Evolutionary conservation across 2,888 invertebrate genomes (phyloP), one percentile per base, ranked within the genome.

Genomic region (Apotomis capreana): DNA sequence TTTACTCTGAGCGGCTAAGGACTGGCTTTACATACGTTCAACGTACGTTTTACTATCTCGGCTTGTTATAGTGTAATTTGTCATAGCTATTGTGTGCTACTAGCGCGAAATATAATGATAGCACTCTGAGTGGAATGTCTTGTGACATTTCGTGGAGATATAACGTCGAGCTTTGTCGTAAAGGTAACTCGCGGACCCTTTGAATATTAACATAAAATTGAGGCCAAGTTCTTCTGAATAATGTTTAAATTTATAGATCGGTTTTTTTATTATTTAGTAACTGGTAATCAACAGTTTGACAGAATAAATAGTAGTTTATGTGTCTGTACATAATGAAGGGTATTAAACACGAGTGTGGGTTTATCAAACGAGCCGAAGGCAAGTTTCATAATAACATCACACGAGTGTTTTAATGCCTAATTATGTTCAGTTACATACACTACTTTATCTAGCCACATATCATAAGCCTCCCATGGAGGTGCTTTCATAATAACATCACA

Each of bases 21-120:
- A 51, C 58, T 64, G 12, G 61, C 70, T 61, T 67, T 55, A 67
- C 60, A 59, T 64, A 55, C 46, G 60, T 61, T 40, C 49, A 65
- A 10, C 40, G 55, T 59, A 70, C 54, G 49, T 67, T 71, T 70
- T 67, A 71, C 55, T 71, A 57, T 62, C 71, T 62, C 55, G 40
- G 59, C 44, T 59, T 54, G 63, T 70, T 61, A 55, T 59, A 10
- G 51, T 65, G 54, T 65, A 26, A 65, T 61, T 55, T 46, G 49
- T 65, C 46, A 65, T 46, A 60, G n/a, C 54, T n/a, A 62, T 62
- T 69, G 69, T 69, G 13, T 5, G 36, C 13, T 55, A 10, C 6
- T 13, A 4, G 52, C 37, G 49, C 5, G 44, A 55, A 46, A 61
- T 54, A 60, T 26, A 36, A 55, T 13, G 40, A 44, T 26, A 15